Evolutionary conservation across 1,140 invertebrate genomes (phyloP), one percentile per base, ranked within the genome.

Genomic region (Meloidogyne chitwoodi): DNA sequence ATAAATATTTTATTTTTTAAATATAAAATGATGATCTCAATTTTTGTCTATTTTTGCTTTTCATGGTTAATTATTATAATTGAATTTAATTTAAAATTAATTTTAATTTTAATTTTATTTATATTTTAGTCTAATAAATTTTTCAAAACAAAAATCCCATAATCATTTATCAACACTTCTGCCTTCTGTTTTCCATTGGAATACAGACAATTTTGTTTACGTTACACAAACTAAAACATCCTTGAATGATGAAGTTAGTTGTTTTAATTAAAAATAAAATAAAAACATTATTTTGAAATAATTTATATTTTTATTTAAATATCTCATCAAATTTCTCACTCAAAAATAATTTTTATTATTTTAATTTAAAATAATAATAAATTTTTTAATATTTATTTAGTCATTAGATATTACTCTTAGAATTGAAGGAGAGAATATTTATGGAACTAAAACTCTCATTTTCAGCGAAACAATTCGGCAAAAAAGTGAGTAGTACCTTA

Each of bases 131-230:
- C 10, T 56, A n/a, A 19, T 1, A 5, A n/a, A 56, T 56, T 56
- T 56, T 3, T 56, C 48, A n/a, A 4, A 56, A 14, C 48, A 56
- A 56, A 56, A 56, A n/a, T n/a, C 48, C 48, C 48, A 38, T 38
- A 38, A 56, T n/a, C 56, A 61, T 29, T 34, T 65, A 14, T 48
- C 71, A 31, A 24, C 24, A 38, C 48, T 73, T 63, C 29, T 73
- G 44, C 71, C 71, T n/a, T 73, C 71, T 31, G 6, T 73, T 27
- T 63, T 73, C 24, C 41, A 27, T 63, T 73, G 71, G 71, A 4
- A 73, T 16, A 14, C 71, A 34, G 64, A 10, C 22, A 73, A 73
- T 29, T 22, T 19, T 38, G 61, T 73, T 63, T 73, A 63, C 38
- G 56, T 73, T 14, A 73, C 24, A 2, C 71, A 22, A 8, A 61